Conservation (phyloP, 2,797 vertebrate genomes). For the Acipenser oxyrinchus region DNA sequence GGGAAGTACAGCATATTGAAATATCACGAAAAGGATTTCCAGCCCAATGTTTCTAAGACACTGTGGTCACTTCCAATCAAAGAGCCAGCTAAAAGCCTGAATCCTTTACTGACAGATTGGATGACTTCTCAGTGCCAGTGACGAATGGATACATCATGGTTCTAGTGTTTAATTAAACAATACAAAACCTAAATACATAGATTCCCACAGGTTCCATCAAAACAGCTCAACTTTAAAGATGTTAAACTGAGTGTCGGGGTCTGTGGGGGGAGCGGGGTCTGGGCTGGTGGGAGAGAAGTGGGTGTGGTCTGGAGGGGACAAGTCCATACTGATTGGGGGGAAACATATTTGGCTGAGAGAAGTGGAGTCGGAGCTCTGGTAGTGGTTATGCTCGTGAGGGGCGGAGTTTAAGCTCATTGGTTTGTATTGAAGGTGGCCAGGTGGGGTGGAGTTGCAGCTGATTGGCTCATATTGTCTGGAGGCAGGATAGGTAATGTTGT, state of each 20-base stretch:
- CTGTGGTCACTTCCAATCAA: too few relatives aligned
- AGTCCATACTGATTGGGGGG: constrained; percentile 3
- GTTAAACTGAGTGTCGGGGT: constrained; percentile 49
- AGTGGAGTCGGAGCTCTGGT: constrained; percentile 37
- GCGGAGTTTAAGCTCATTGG: constrained; percentile 14
- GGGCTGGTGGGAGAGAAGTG: constrained; percentile 27
- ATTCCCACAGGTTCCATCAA: constrained; percentile 28
- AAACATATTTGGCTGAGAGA: too few relatives aligned
- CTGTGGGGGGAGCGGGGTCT: constrained; percentile 22
- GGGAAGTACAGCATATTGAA: too few relatives aligned
- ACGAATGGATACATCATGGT: too few relatives aligned
- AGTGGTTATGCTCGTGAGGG: constrained; percentile 45
- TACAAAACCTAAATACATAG: too few relatives aligned
- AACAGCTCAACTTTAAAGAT: constrained; percentile 76
- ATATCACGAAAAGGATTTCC: too few relatives aligned
- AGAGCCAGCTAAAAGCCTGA: too few relatives aligned
- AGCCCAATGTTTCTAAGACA: too few relatives aligned
- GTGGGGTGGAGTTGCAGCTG: not conserved
- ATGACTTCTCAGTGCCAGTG: too few relatives aligned
- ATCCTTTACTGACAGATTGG: too few relatives aligned
- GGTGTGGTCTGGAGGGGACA: constrained; percentile 38
- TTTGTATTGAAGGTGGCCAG: not conserved
- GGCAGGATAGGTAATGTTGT: not conserved
- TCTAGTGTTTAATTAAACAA: too few relatives aligned
- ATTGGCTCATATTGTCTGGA: not conserved